Evolutionary conservation across 2,888 invertebrate species (phyloP).

Genomic region (Hartigia nigra): DNA sequence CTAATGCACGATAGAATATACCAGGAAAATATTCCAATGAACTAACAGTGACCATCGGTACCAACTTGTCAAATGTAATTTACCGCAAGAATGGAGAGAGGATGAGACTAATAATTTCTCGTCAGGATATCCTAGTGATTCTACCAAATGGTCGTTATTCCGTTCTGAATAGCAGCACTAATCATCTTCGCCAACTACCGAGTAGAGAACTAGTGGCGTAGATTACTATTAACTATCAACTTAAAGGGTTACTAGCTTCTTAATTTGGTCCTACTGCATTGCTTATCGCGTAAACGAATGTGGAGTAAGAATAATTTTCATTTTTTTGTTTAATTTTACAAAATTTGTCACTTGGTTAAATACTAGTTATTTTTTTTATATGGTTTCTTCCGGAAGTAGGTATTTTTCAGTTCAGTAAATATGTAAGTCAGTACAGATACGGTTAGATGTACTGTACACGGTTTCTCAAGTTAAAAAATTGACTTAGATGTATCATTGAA

Average conservation of each 20-base stretch:
- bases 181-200: neutral
- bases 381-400: neutral
- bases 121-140: neutral
- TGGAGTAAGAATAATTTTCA: neutral
- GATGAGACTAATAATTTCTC: neutral
- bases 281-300: neutral
- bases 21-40: neutral
- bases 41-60: neutral
- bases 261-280: neutral
- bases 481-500: neutral
- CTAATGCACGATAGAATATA: neutral
- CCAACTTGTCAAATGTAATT: neutral
- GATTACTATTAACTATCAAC: neutral
- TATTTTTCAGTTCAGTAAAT: too few species aligned
- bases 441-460: neutral
- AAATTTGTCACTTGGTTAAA: neutral
- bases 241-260: neutral
- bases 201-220: neutral
- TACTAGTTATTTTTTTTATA: neutral
- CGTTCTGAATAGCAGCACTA: neutral
- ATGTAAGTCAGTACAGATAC: too few species aligned
- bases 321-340: neutral
- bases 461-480: neutral
- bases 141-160: neutral
- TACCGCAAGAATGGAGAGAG: neutral